Evolutionary conservation across 2,797 vertebrate species (phyloP), one percentile per base, ranked within the genome.

Genomic region (Gymnopithys bicolor): DNA sequence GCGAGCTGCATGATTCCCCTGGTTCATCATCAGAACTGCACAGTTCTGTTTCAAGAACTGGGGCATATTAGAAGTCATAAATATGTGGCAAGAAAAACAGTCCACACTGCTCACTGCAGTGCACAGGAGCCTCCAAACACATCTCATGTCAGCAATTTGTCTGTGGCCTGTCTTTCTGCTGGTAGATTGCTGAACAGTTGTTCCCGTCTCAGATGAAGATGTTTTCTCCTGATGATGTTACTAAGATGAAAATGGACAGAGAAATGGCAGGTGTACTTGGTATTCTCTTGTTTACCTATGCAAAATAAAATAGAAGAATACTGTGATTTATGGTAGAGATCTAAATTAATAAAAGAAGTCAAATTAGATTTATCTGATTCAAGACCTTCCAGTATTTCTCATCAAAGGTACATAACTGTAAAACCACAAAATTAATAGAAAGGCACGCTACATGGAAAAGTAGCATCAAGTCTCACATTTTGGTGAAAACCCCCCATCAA

Each of bases 51-150:
- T 86, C 66, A 48, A 49, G 62, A 49, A 75, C 71, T 91, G 76
- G 76, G 58, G 58, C 2, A 0, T 59, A 51, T 83, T 75, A 41
- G 3, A 70, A 81, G 69, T 87, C 86, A 89, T 71, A 90, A 76
- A 46, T 93, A 51, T 14, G 24, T 55, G 68, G 58, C 64, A 89
- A 77, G 60, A 32, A 43, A 82, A 90, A 27, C 27, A 51, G 52
- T 35, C 56, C 94, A 74, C 27, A 3, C 32, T 1, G 7, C 70
- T 95, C 16, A 2, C 32, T 81, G 73, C 9, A 0, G 48, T 63
- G 64, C 71, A 33, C 78, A 45, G 82, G 75, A 91, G 78, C 81
- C 84, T 92, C 73, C 60, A 60, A 77, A 46, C 16, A 8, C 62
- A 22, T 74, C 56, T 77, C 39, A 2, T 9, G n/a, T 60, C 84